Percentiles rank a stretch among this genome's conserved stretches.
These are phyloP conservation scores for Zaprionus vittiger DNA, from an alignment of 1,140 invertebrate species.

Conservation along the genomic window DNA sequence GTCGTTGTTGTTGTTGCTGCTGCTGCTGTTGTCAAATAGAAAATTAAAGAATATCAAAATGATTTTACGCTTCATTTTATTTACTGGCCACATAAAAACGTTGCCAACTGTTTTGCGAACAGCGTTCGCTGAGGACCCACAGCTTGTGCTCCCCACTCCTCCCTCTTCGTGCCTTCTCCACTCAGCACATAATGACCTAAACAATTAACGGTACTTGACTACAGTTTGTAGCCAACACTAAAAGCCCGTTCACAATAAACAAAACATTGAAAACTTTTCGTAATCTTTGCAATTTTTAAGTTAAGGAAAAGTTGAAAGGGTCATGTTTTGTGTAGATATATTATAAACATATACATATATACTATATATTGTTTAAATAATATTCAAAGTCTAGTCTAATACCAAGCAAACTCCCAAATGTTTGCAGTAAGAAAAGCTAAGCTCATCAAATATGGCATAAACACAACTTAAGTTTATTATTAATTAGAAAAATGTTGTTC, in stretches of 20 bases:
- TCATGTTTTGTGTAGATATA: background rate
- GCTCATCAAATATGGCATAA: too few relatives aligned
- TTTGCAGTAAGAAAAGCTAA: too few relatives aligned
- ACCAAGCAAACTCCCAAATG: too few relatives aligned
- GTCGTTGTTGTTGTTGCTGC: background rate
- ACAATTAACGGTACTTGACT: background rate
- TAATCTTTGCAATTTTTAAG: background rate
- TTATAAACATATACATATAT: too few relatives aligned
- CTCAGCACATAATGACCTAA: background rate
- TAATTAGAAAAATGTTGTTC: too few relatives aligned
- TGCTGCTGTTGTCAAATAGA: conserved; percentile 13
- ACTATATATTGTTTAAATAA: too few relatives aligned
- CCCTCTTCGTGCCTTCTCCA: background rate
- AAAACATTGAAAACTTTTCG: background rate
- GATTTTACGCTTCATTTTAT: conserved; percentile 20
- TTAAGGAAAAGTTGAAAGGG: background rate
- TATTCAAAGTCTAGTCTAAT: too few relatives aligned
- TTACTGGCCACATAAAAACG: conserved; percentile 1
- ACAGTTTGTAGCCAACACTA: background rate
- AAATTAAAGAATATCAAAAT: conserved; percentile 9
- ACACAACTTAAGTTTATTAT: too few relatives aligned
- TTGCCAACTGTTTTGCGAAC: background rate
- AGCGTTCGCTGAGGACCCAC: too few relatives aligned
- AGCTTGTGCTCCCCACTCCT: background rate
- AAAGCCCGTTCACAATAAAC: background rate